Percentiles rank a stretch among this genome's conserved stretches.
Evolutionary conservation across 2,888 invertebrate genomes (phyloP).

Genomic region (Hedychridium roseum): DNA sequence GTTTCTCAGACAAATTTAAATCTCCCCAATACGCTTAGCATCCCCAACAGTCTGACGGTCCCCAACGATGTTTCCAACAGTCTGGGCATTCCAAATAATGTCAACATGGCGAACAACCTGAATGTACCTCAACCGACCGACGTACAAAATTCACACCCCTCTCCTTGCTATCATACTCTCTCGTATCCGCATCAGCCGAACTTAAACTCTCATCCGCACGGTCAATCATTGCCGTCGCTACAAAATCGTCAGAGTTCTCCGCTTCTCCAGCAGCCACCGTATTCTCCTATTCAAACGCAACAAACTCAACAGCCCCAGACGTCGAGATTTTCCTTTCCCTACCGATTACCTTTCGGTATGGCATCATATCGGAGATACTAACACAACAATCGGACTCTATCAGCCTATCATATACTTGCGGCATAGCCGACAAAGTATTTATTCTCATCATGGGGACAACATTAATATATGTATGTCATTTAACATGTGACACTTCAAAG

Average conservation of each 20-base stretch:
- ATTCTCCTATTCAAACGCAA: constrained; percentile 37
- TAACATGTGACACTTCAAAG: no score
- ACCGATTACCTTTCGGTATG: constrained; percentile 55
- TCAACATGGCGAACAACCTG: constrained; percentile 46
- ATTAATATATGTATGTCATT: no score
- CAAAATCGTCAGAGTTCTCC: constrained; percentile 49
- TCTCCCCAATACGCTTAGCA: constrained; percentile 48
- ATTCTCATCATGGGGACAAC: no score
- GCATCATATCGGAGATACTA: constrained; percentile 58
- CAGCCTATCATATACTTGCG: no score
- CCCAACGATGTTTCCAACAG: constrained; percentile 48
- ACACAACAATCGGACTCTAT: no score
- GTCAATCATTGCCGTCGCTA: constrained; percentile 46
- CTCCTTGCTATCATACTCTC: constrained; percentile 51
- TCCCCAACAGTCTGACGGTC: constrained; percentile 52
- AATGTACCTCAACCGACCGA: constrained; percentile 48
- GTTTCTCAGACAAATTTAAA: constrained; percentile 58
- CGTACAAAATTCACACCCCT: constrained; percentile 51
- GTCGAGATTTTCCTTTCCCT: constrained; percentile 57
- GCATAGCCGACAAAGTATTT: no score
- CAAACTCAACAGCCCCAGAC: constrained; percentile 42
- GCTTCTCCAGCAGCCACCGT: constrained; percentile 43
- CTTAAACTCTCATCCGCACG: constrained; percentile 47
- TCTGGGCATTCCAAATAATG: constrained; percentile 47
- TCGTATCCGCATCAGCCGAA: constrained; percentile 46